Percentiles rank a stretch among this genome's conserved stretches.
phyloP scores from a whole-genome alignment of 2,888 invertebrate species.

The Tanytarsus gracilentus region DNA sequence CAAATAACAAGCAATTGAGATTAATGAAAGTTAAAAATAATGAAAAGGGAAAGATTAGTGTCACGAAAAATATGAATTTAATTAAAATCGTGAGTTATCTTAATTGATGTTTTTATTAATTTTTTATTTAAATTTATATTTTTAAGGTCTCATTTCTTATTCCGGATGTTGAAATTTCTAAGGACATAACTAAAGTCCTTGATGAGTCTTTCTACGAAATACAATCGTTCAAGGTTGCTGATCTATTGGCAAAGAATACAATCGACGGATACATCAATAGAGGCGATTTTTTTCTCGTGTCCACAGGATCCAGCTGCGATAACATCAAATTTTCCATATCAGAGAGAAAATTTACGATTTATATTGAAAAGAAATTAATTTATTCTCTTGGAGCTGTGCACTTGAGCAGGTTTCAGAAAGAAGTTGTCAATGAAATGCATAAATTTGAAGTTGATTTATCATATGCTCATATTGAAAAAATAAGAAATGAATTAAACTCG shows the following conservation, averaged over 20 bases:
- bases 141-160: slow-evolving; percentile 1
- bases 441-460: neutral
- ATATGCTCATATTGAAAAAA: neutral
- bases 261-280: neutral
- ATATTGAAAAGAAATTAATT: neutral
- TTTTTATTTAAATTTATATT: neutral
- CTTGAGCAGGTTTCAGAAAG: neutral
- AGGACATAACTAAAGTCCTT: neutral
- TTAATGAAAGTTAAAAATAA: too few species aligned
- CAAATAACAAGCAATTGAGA: too few species aligned
- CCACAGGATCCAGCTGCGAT: neutral
- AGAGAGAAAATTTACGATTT: neutral
- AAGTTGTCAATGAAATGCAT: neutral
- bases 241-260: neutral
- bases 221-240: neutral
- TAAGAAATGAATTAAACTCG: neutral
- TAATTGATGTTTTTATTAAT: neutral
- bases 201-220: neutral
- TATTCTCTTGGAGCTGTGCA: neutral
- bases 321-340: neutral
- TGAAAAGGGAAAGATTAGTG: neutral
- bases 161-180: neutral
- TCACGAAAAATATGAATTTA: neutral
- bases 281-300: neutral
- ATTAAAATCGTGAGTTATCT: neutral